These are phyloP conservation scores for Heliornis fulica DNA, from an alignment of 2,113 vertebrate genomes.

Conservation along the genomic window DNA sequence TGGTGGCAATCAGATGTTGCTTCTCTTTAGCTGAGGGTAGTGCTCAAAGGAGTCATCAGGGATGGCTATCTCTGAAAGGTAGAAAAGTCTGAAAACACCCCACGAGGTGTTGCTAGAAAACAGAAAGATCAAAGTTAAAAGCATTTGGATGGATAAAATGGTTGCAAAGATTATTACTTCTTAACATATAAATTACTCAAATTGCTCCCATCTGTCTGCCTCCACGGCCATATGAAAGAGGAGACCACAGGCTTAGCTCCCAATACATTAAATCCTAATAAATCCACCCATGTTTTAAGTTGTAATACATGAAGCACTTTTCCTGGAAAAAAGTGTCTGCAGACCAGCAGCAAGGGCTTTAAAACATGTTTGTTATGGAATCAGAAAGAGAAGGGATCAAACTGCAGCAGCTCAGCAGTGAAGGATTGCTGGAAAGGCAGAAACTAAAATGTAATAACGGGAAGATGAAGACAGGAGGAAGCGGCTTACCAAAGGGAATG, in stretches of 20 bases:
- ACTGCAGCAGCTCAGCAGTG: not conserved
- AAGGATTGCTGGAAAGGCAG: conserved; percentile 53
- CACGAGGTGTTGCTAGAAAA: conserved; percentile 36
- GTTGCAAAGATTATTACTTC: conserved; percentile 45
- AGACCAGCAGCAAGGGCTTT: conserved; percentile 27
- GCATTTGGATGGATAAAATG: conserved; percentile 28
- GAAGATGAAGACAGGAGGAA: conserved; percentile 31
- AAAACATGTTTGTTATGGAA: conserved; percentile 54
- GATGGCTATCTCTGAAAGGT: not conserved
- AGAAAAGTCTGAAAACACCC: not conserved
- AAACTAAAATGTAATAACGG: conserved; percentile 33
- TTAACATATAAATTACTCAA: conserved; percentile 56
- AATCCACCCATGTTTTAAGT: conserved; percentile 47
- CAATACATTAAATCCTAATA: conserved; percentile 46
- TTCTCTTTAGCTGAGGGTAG: not conserved
- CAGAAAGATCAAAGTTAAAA: conserved; percentile 61
- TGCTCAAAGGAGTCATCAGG: not conserved
- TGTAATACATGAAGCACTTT: conserved; percentile 42
- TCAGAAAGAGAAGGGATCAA: conserved; percentile 49
- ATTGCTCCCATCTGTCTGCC: conserved; percentile 44
- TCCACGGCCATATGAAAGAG: conserved; percentile 10
- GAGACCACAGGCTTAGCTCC: conserved; percentile 50
- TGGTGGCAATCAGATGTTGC: not conserved
- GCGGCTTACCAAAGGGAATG: conserved; percentile 16
- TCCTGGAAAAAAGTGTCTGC: conserved; percentile 39